phyloP scores from a whole-genome alignment of 2,113 vertebrate species.

The Lethenteron reissneri region DNA sequence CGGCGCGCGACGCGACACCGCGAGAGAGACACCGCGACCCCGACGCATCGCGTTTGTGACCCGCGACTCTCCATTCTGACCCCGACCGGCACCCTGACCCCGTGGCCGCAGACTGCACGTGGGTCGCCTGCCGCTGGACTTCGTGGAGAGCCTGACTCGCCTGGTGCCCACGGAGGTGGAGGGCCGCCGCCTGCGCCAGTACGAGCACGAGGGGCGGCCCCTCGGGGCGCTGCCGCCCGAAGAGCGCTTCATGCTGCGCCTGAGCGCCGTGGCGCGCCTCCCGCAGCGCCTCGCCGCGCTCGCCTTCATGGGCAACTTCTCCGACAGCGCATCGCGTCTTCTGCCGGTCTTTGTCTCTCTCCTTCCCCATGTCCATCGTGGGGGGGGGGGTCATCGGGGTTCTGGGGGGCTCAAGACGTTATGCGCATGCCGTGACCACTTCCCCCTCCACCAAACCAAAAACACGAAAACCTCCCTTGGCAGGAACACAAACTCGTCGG shows the following conservation, averaged over 20 bases:
- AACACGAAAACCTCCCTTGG: too few species aligned
- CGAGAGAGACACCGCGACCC: too few species aligned
- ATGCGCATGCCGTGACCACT: too few species aligned
- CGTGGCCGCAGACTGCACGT: slow-evolving; percentile 47
- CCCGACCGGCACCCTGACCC: too few species aligned
- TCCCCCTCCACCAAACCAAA: too few species aligned
- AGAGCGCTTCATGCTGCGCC: slow-evolving; percentile 74
- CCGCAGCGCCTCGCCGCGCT: slow-evolving; percentile 81
- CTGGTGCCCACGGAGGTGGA: slow-evolving; percentile 70
- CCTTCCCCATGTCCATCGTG: too few species aligned
- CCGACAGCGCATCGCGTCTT: slow-evolving; percentile 56
- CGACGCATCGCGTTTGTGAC: too few species aligned
- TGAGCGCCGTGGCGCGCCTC: slow-evolving; percentile 77
- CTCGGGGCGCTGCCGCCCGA: slow-evolving; percentile 64
- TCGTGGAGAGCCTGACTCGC: slow-evolving; percentile 78
- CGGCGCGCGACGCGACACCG: too few species aligned
- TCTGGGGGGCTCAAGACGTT: too few species aligned
- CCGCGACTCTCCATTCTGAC: too few species aligned
- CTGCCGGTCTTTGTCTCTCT: slow-evolving; percentile 32
- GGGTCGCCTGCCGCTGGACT: slow-evolving; percentile 58
- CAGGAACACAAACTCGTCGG: too few species aligned
- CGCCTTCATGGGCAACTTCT: slow-evolving; percentile 76
- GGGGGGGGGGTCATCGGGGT: too few species aligned
- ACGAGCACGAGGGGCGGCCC: slow-evolving; percentile 53
- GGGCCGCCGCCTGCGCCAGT: slow-evolving; percentile 58